phyloP scores from a whole-genome alignment of 2,797 vertebrate species.

The Leontopithecus rosalia region DNA sequence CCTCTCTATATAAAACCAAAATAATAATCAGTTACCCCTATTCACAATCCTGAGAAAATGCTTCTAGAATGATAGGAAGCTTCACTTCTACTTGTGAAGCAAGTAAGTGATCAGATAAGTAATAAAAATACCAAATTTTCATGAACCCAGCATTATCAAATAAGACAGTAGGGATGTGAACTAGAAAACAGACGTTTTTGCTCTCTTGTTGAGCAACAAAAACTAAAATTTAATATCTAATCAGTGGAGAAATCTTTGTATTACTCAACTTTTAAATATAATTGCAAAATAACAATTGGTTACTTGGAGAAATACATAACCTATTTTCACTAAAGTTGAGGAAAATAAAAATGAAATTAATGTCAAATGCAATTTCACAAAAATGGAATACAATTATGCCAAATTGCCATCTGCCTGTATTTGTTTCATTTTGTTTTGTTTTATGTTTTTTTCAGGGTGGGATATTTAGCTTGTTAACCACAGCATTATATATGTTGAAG shows the following conservation, averaged over 20 bases:
- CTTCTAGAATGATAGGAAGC: neutral
- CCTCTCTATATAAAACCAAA: too few species aligned
- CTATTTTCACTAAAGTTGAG: neutral
- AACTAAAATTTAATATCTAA: neutral
- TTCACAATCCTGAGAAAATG: neutral
- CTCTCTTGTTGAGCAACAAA: neutral
- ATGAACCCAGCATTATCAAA: neutral
- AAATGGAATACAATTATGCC: neutral
- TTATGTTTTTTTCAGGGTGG: neutral
- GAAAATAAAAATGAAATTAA: neutral
- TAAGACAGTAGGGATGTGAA: neutral
- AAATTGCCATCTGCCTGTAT: neutral
- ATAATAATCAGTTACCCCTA: neutral
- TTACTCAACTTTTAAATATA: neutral
- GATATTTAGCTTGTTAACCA: neutral
- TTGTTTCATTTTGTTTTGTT: neutral
- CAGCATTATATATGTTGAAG: neutral
- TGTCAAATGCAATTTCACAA: neutral
- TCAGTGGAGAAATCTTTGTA: neutral
- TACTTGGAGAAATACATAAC: neutral
- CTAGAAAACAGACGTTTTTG: neutral
- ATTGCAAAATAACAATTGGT: neutral
- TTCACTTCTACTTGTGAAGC: neutral
- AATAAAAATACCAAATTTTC: neutral
- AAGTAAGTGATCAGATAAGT: neutral